Conservation (phyloP, 2,797 vertebrate genomes). For the Crenuchus spilurus region DNA sequence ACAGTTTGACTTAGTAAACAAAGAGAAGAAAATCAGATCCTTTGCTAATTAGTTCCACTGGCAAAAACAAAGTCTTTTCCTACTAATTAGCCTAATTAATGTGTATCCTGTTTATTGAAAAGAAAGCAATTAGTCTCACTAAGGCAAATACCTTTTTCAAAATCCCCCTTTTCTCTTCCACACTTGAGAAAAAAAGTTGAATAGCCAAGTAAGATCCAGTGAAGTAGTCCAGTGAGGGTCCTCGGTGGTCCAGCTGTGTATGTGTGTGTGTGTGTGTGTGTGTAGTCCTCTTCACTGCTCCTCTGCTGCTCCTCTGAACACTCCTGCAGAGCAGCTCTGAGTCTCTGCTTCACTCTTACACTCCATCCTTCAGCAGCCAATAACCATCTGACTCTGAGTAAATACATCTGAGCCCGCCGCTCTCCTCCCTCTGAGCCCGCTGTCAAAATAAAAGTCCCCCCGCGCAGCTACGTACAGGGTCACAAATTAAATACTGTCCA, state of each 20-base stretch:
- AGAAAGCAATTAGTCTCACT: slow-evolving; percentile 50
- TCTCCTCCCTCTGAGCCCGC: slow-evolving; percentile 65
- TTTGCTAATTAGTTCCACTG: too few species aligned
- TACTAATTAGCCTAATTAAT: slow-evolving; percentile 9
- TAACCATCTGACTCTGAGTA: slow-evolving; percentile 94
- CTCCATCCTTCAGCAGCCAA: slow-evolving; percentile 89
- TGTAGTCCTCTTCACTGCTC: slow-evolving; percentile 71
- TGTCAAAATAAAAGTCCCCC: slow-evolving; percentile 88
- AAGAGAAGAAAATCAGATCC: too few species aligned
- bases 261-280: neutral
- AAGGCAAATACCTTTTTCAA: slow-evolving; percentile 63
- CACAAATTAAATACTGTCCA: too few species aligned
- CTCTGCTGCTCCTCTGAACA: slow-evolving; percentile 79
- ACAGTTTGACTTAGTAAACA: too few species aligned
- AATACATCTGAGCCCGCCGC: slow-evolving; percentile 93
- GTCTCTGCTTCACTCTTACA: slow-evolving; percentile 92
- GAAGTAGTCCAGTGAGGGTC: slow-evolving; percentile 49
- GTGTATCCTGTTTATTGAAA: too few species aligned
- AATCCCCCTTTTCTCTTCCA: slow-evolving; percentile 70
- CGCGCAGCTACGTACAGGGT: too few species aligned
- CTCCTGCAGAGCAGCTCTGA: slow-evolving; percentile 84
- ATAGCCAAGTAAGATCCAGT: slow-evolving; percentile 51
- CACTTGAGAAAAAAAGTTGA: slow-evolving; percentile 47
- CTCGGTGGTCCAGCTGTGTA: slow-evolving; percentile 23
- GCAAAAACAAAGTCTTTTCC: too few species aligned